Evolutionary conservation across 1,140 invertebrate species (phyloP).

Genomic region (Anoplophora glabripennis): DNA sequence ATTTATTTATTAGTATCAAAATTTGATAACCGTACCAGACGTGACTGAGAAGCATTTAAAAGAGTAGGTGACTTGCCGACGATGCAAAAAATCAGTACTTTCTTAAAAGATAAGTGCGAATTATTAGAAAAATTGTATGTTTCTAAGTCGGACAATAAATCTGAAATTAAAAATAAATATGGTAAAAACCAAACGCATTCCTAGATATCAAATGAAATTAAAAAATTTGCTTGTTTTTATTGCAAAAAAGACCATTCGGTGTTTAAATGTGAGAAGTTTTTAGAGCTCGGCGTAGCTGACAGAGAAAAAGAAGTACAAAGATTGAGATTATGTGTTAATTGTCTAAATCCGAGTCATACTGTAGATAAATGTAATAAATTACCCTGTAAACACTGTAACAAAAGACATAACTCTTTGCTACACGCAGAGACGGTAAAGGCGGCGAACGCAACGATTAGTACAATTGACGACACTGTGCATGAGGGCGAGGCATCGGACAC

Average conservation of each 20-base stretch:
- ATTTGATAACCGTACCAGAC: neutral
- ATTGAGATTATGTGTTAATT: slow-evolving; percentile 1
- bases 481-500: no score
- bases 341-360: neutral
- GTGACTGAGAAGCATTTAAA: slow-evolving; percentile 8
- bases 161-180: slow-evolving; percentile 1
- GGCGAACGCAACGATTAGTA: no score
- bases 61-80: neutral
- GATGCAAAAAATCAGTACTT: slow-evolving; percentile 3
- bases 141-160: no score
- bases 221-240: neutral
- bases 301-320: slow-evolving; percentile 1
- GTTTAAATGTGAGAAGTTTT: slow-evolving; percentile 2
- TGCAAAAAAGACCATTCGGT: slow-evolving; percentile 2
- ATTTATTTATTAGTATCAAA: slow-evolving; percentile 8
- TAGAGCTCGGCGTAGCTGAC: neutral
- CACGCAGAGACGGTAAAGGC: slow-evolving; percentile 1
- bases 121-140: neutral
- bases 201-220: no score
- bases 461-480: no score
- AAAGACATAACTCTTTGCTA: neutral
- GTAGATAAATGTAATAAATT: neutral
- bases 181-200: no score
- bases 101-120: slow-evolving; percentile 3
- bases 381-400: neutral